Conservation (phyloP, 1,140 invertebrate species). For the Dendroctonus ponderosae region DNA sequence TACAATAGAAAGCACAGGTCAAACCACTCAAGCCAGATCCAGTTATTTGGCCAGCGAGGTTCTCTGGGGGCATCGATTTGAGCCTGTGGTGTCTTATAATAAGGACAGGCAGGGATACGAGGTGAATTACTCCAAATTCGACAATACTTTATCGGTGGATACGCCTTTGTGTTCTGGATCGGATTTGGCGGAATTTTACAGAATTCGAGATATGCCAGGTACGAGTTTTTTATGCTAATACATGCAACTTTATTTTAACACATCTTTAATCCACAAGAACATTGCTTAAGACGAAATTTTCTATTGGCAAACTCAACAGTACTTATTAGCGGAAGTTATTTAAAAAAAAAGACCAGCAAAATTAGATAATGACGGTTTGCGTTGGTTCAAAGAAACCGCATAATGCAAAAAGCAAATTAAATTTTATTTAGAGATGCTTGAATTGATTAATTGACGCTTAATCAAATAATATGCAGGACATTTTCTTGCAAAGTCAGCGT, state of each 20-base stretch:
- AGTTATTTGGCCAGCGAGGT: constrained; percentile 88
- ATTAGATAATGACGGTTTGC: background rate
- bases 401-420: background rate
- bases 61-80: constrained; percentile 89
- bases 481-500: too few species aligned
- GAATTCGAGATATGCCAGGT: constrained; percentile 32
- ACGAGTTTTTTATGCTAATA: background rate
- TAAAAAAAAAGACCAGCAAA: background rate
- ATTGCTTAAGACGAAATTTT: background rate
- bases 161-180: constrained; percentile 74
- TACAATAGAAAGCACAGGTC: constrained; percentile 79
- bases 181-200: constrained; percentile 61
- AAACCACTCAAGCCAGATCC: constrained; percentile 81
- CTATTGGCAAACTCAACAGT: background rate
- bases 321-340: background rate
- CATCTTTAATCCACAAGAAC: background rate
- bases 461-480: too few species aligned
- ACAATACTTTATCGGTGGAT: constrained; percentile 86
- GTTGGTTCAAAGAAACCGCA: constrained; percentile 3
- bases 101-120: constrained; percentile 88
- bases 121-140: constrained; percentile 88
- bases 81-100: constrained; percentile 80
- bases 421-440: too few species aligned
- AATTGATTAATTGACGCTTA: too few species aligned
- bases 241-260: background rate